Evolutionary conservation across 2,888 invertebrate genomes (phyloP).

Genomic region (Melinopterus prodromus): DNA sequence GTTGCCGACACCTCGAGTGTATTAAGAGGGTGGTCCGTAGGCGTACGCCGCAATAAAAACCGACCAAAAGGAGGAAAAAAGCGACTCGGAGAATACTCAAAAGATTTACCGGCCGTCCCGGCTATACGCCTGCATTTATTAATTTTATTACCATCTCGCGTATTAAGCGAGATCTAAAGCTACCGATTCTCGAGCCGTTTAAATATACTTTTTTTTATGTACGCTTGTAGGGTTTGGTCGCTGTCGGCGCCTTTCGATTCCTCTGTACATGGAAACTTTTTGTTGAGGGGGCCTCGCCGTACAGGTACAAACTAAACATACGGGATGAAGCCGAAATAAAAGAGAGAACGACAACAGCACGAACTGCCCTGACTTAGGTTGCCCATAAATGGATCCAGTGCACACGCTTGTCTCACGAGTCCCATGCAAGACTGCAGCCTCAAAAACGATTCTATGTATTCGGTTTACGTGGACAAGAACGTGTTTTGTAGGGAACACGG

Average conservation of each 20-base stretch:
- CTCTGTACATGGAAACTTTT: not conserved
- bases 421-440: not conserved
- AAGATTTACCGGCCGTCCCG: not conserved
- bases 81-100: not conserved
- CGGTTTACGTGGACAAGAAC: not conserved
- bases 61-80: constrained; percentile 4
- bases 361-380: not conserved
- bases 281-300: not conserved
- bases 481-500: not conserved
- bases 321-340: not conserved
- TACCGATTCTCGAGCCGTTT: not conserved
- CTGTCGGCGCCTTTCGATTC: not conserved
- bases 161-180: not conserved
- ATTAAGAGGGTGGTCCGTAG: not conserved
- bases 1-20: not conserved
- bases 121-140: constrained; percentile 4
- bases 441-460: not conserved
- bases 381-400: not conserved
- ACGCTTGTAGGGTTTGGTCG: not conserved
- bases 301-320: not conserved
- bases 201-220: not conserved
- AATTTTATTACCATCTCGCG: constrained; percentile 4
- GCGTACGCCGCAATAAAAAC: not conserved
- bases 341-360: not conserved
- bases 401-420: not conserved